Conservation (phyloP, 2,888 invertebrate species). For the Globia sparganii region DNA sequence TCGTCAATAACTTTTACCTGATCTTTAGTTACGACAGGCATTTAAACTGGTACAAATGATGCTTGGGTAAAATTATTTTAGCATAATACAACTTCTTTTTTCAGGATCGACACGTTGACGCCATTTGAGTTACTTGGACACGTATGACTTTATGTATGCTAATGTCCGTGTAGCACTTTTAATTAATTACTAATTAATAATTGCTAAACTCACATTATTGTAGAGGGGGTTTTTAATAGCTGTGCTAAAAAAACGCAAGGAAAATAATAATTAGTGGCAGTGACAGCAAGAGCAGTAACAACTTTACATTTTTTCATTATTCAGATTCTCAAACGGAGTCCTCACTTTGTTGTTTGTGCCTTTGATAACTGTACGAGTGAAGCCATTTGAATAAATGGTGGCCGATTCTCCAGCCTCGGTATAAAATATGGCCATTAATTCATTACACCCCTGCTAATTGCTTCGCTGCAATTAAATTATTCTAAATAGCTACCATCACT, state of each 20-base stretch:
- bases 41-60: constrained; percentile 35
- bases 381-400: constrained; percentile 62
- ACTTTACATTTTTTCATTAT: constrained; percentile 35
- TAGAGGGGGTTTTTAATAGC: constrained; percentile 1
- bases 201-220: background rate
- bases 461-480: constrained; percentile 61
- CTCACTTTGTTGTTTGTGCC: constrained; percentile 51
- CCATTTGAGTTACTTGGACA: constrained; percentile 5
- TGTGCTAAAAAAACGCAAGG: constrained; percentile 19
- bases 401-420: constrained; percentile 54
- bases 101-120: background rate
- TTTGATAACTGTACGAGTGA: constrained; percentile 57
- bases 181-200: too few species aligned
- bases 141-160: background rate
- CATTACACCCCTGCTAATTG: constrained; percentile 62
- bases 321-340: constrained; percentile 37
- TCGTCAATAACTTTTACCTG: constrained; percentile 50
- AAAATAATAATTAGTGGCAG: constrained; percentile 31
- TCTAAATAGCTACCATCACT: constrained; percentile 58
- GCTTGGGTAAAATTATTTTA: constrained; percentile 18
- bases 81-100: background rate
- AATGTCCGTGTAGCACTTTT: constrained; percentile 12
- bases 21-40: constrained; percentile 40
- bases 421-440: constrained; percentile 63
- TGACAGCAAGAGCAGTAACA: constrained; percentile 11